Evolutionary conservation across 2,797 vertebrate species (phyloP).

Genomic region (Bovichtus diacanthus): DNA sequence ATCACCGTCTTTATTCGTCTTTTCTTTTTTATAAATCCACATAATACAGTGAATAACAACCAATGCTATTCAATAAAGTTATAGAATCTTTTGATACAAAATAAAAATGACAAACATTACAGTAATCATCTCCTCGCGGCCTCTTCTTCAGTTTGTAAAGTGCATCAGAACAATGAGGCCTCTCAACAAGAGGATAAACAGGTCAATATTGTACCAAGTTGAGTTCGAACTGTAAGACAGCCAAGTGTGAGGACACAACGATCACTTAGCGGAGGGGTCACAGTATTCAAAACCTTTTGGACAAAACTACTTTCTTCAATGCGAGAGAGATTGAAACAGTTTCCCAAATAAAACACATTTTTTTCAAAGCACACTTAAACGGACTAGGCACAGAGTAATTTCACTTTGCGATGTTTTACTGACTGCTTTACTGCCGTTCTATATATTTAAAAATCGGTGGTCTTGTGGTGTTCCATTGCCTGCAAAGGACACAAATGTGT

Average conservation of each 20-base stretch:
- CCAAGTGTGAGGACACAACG: constrained; percentile 34
- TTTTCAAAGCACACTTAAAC: constrained; percentile 22
- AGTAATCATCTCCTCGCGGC: constrained; percentile 55
- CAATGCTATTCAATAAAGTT: constrained; percentile 78
- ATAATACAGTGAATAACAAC: constrained; percentile 74
- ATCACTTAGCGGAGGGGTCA: constrained; percentile 44
- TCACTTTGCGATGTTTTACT: constrained; percentile 25
- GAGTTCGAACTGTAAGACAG: constrained; percentile 38
- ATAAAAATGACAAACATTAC: constrained; percentile 56
- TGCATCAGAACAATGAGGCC: constrained; percentile 79
- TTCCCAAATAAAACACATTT: constrained; percentile 14
- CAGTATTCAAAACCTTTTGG: constrained; percentile 58
- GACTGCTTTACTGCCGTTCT: not conserved
- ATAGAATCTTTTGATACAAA: constrained; percentile 74
- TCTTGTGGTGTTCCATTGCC: constrained; percentile 72
- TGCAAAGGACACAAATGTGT: constrained; percentile 78
- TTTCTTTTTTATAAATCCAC: constrained; percentile 77
- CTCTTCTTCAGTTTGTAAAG: constrained; percentile 84
- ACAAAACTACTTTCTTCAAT: not conserved
- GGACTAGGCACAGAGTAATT: constrained; percentile 10
- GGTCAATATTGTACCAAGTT: constrained; percentile 67
- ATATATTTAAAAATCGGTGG: constrained; percentile 22
- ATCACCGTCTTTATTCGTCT: constrained; percentile 76
- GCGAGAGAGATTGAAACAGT: constrained; percentile 26
- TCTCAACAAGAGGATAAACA: constrained; percentile 53